phyloP scores from a whole-genome alignment of 2,888 invertebrate species.

The Lottia scabra region DNA sequence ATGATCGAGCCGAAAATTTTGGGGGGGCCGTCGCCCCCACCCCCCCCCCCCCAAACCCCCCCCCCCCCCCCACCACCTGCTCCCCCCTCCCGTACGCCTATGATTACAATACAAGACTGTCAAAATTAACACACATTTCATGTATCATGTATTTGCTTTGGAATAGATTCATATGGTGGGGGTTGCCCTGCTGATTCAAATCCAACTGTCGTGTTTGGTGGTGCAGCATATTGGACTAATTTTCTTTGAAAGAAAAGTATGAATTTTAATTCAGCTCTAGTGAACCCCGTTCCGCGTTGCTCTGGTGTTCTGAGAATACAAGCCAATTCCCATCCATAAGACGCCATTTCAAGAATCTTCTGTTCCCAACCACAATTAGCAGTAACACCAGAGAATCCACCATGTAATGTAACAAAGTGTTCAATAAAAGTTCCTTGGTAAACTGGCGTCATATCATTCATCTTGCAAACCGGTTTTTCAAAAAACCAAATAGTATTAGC shows the following conservation, averaged over 20 bases:
- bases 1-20: too few species aligned
- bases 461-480: slow-evolving; percentile 55
- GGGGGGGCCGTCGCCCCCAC: too few species aligned
- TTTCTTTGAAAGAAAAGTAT: slow-evolving; percentile 49
- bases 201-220: too few species aligned
- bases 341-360: slow-evolving; percentile 55
- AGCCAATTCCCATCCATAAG: slow-evolving; percentile 62
- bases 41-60: too few species aligned
- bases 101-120: too few species aligned
- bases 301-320: slow-evolving; percentile 52
- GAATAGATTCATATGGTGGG: too few species aligned
- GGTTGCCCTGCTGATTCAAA: too few species aligned
- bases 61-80: too few species aligned
- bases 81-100: too few species aligned
- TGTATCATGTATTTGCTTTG: too few species aligned
- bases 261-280: slow-evolving; percentile 30
- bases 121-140: too few species aligned
- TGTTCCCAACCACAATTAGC: slow-evolving; percentile 52
- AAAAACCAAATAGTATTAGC: slow-evolving; percentile 62
- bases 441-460: slow-evolving; percentile 50
- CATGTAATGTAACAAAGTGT: slow-evolving; percentile 45
- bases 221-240: neutral
- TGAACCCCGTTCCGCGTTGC: neutral
- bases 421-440: slow-evolving; percentile 61
- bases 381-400: slow-evolving; percentile 31